Base-by-base conservation (phyloP, 2,113 vertebrate species). In the Montifringilla adamsi region DNA sequence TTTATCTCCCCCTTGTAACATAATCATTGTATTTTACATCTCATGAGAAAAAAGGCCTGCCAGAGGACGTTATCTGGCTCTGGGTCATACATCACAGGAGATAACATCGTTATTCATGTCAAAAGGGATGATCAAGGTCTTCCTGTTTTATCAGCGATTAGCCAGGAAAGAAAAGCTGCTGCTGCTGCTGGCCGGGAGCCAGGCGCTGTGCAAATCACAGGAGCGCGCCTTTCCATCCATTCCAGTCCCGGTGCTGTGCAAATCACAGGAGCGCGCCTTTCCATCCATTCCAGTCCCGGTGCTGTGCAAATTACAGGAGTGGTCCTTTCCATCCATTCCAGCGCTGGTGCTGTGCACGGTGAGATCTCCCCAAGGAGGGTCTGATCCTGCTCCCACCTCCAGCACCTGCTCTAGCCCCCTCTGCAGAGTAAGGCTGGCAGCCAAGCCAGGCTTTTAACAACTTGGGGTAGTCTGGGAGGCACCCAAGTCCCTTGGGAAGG, bases 101-200 rank as follows among this genome's bases (percentile, higher is more conserved):
- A 97, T 97, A 97, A 96, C 96, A 97, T 98, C 96, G 85, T 97
- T 96, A 97, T 97, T 97, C 97, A 97, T 97, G 97, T 98, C 97
- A 97, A 93, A 97, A 97, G 96, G 96, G 95, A 97, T 97, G 97
- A 98, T 97, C 97, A 97, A 96, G 97, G 97, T 95, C 97, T 98
- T 97, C 97, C 97, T 94, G 95, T 97, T 97, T 97, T 97, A 97
- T 97, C 97, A 97, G 93, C 95, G 95, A 97, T 98, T 97, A 98
- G 96, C 77, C 96, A 76, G 97, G 92, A 95, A 97, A 97, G 96
- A 90, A 97, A 95, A 94, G 95, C 95, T 84, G 95, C 93, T 70
- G 96, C 91, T 87, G 95, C 95, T 58, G 94, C 94, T 97, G 97
- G 97, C 97, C 68, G 94, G 78, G 60, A 24, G 93, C 97, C 97